phyloP scores from a whole-genome alignment of 92 coral and sea anemone species.

The Plumapathes pennacea region DNA sequence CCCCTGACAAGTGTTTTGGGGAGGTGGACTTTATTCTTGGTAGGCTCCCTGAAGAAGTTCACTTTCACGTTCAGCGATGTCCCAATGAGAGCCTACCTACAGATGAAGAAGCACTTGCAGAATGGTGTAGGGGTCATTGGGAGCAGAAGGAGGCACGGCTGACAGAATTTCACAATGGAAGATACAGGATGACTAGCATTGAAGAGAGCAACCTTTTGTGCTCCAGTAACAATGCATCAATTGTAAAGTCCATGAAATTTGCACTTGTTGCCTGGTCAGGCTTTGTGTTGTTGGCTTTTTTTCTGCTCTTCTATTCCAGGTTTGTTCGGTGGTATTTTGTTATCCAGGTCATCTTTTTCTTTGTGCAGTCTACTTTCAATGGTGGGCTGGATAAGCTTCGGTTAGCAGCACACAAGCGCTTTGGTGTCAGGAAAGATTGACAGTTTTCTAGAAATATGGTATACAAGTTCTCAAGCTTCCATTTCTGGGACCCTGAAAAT shows the following conservation, averaged over 20 bases:
- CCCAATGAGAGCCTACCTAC: constrained; percentile 65
- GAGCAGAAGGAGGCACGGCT: constrained; percentile 78
- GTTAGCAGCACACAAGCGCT: too few species aligned
- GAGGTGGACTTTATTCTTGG: constrained; percentile 79
- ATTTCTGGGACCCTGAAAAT: too few species aligned
- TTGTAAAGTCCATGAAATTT: too few species aligned
- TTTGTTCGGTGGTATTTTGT: constrained; percentile 72
- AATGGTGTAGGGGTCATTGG: constrained; percentile 88
- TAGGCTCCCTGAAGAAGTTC: constrained; percentile 79
- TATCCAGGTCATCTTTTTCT: constrained; percentile 18
- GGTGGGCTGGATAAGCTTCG: constrained; percentile 64
- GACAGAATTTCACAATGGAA: constrained; percentile 63
- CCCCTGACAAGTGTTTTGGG: constrained; percentile 54
- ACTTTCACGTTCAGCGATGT: constrained; percentile 82
- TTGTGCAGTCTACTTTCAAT: constrained; percentile 29
- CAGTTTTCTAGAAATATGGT: too few species aligned
- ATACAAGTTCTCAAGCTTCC: too few species aligned
- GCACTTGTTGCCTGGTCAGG: constrained; percentile 64
- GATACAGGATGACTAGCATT: too few species aligned
- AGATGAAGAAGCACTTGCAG: constrained; percentile 63
- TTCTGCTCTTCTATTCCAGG: constrained; percentile 35
- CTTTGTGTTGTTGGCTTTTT: constrained; percentile 26
- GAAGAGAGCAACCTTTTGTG: too few species aligned
- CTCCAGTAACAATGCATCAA: too few species aligned
- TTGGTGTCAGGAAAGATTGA: constrained; percentile 23